Evolutionary conservation across 2,113 vertebrate species (phyloP), one percentile per base, ranked within the genome.

Genomic region (Petrocephalus zakoni): DNA sequence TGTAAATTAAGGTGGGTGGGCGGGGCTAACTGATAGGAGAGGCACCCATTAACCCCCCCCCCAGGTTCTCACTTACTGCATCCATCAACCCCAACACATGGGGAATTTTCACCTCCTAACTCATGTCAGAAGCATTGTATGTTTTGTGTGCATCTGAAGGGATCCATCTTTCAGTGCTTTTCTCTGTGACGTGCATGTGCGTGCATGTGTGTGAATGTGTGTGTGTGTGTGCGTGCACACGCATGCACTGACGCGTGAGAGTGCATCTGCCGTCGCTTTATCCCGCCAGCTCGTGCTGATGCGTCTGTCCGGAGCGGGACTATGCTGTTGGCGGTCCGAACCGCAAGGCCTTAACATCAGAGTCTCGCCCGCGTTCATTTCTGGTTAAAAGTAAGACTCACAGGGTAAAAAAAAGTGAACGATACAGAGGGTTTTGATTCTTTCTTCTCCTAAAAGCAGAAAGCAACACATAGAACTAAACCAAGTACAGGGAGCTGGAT

Each of bases 41-140:
- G 5, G 61, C 25, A 68, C 25, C 25, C 61, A 29, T 64, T 68
- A 29, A 29, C 2, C 58, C 8, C n/a, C 61, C 61, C 0, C 8
- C n/a, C 61, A 68, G n/a, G 11, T 64, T 22, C 82, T 51, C 88
- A 42, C 81, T 86, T 51, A 84, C 82, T 86, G 78, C 83, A 92
- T 94, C 89, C 93, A 91, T 94, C 93, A 92, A 2, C 47, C 87
- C 29, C 34, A 34, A 87, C 87, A 90, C 86, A 61, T 34, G 34
- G 85, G 72, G 83, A 91, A 90, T 90, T 90, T 86, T 90, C 90
- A 91, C 88, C 72, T 90, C 89, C 89, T 88, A 90, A 91, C 85
- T 90, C 82, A 58, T 29, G 34, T 52, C 61, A 81, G 51, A 72
- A 85, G 89, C 47, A 90, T 72, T 49, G 17, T 47, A 37, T 42